Base-by-base conservation (phyloP, 1,140 invertebrate genomes). In the Hesperophylax magnus region DNA sequence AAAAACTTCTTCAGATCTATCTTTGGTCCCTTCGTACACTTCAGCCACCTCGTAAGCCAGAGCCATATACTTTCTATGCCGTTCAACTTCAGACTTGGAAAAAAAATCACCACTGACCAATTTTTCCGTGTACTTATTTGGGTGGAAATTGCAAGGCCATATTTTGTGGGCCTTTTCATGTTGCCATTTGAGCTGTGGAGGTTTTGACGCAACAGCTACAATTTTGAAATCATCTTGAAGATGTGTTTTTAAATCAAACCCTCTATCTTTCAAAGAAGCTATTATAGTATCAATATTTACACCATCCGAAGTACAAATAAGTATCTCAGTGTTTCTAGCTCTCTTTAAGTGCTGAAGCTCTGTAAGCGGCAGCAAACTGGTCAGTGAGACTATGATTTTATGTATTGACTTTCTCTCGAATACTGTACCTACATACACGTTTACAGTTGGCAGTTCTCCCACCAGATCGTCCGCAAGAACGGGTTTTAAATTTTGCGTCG, bases 141-240 rank as follows among this genome's bases (percentile, higher is more conserved):
- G 94, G 91, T 96, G 94, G 89, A 98, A 98, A 86, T 96, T 96
- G 27, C 95, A 92, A 0, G 96, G 95, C 97, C 97, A 98, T 47
- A 93, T 87, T 79, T 89, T 88, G 1, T 90, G 90, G 3, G 92
- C 91, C 83, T 90, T 88, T 9, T 92, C 87, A 86, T 93, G 95
- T 85, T 98, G 97, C 60, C 86, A 86, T 72, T 92, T 92, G 1
- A 95, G 92, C 84, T 92, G 91, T 5, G 95, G 94, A 15, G 91
- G 84, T 5, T 83, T 85, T 54, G 87, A 85, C 0, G 95, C 92
- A 0, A 98, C 95, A 31, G 91, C 78, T 0, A 91, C 78, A 3
- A 92, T 86, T 81, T 89, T 88, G 1, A 94, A 91, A 52, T 91
- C 86, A 4, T 92, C 89, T 80, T 88, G 85, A 2, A 94, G 88